A percentile compares a stretch with the other conserved stretches of the same genome.
phyloP scores from a whole-genome alignment of 1,140 invertebrate species.

The Teleogryllus occipitalis region DNA sequence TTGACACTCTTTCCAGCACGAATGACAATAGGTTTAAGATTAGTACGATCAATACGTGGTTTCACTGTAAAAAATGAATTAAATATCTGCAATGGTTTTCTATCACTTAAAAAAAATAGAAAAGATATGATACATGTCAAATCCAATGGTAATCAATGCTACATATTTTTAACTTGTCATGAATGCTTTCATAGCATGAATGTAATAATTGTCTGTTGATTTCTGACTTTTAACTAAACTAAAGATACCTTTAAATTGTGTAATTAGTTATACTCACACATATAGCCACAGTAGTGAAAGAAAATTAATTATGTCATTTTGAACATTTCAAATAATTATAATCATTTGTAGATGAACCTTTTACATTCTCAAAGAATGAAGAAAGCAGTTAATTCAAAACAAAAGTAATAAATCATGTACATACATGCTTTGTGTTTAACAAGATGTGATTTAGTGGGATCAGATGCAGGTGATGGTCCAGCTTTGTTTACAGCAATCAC shows the following conservation, averaged over 20 bases:
- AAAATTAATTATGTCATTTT: neutral
- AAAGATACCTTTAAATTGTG: no score
- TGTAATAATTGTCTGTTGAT: no score
- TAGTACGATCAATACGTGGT: slow-evolving; percentile 92
- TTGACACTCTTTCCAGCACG: slow-evolving; percentile 87
- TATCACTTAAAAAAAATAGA: no score
- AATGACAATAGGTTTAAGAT: slow-evolving; percentile 82
- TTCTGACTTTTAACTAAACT: no score
- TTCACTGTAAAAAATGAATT: slow-evolving; percentile 58
- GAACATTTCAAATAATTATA: neutral
- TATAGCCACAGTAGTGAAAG: neutral
- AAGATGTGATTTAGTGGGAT: slow-evolving; percentile 84
- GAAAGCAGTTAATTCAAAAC: no score
- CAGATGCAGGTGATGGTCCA: slow-evolving; percentile 85
- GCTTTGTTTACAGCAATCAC: slow-evolving; percentile 95
- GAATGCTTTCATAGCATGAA: no score
- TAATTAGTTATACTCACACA: no score
- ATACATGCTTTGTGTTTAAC: slow-evolving; percentile 83
- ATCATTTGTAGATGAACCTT: no score
- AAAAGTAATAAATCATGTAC: slow-evolving; percentile 31
- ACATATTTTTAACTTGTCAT: no score
- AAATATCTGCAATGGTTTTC: neutral
- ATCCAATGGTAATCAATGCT: no score
- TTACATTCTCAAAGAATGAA: neutral
- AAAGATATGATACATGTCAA: no score